Evolutionary conservation across 2,888 invertebrate species (phyloP).

Genomic region (Adelognathus sp.): DNA sequence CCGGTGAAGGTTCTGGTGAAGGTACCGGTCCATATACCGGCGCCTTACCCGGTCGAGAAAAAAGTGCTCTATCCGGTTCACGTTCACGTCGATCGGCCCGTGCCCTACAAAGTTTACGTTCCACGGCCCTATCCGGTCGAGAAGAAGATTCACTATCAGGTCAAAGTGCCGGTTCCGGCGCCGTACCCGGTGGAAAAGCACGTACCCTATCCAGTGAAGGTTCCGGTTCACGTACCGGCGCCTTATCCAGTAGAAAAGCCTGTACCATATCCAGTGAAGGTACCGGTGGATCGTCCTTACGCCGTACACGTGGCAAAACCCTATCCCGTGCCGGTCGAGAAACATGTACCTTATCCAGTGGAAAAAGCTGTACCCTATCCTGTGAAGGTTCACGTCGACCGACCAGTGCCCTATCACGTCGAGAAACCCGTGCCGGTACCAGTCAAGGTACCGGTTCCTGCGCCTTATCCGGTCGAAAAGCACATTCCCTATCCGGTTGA

Average conservation of each 20-base stretch:
- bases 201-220: slow-evolving; percentile 87
- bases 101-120: slow-evolving; percentile 79
- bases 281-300: slow-evolving; percentile 87
- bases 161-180: slow-evolving; percentile 77
- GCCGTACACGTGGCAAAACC: slow-evolving; percentile 87
- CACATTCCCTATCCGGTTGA: slow-evolving; percentile 77
- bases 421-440: slow-evolving; percentile 90
- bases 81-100: slow-evolving; percentile 78
- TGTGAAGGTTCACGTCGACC: slow-evolving; percentile 80
- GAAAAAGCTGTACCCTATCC: slow-evolving; percentile 81
- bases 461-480: slow-evolving; percentile 75
- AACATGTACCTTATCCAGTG: slow-evolving; percentile 85
- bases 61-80: slow-evolving; percentile 79
- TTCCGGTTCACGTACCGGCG: slow-evolving; percentile 88
- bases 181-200: slow-evolving; percentile 83
- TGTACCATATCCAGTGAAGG: slow-evolving; percentile 88
- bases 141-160: slow-evolving; percentile 75
- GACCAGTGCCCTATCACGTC: slow-evolving; percentile 88
- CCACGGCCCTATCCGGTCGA: slow-evolving; percentile 79
- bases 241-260: slow-evolving; percentile 90
- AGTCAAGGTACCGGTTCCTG: slow-evolving; percentile 83
- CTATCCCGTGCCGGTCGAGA: slow-evolving; percentile 87
- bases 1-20: slow-evolving; percentile 79
- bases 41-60: slow-evolving; percentile 80
- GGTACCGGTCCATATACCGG: slow-evolving; percentile 81